Evolutionary conservation across 2,888 invertebrate species (phyloP).

Genomic region (Xestia ashworthii): DNA sequence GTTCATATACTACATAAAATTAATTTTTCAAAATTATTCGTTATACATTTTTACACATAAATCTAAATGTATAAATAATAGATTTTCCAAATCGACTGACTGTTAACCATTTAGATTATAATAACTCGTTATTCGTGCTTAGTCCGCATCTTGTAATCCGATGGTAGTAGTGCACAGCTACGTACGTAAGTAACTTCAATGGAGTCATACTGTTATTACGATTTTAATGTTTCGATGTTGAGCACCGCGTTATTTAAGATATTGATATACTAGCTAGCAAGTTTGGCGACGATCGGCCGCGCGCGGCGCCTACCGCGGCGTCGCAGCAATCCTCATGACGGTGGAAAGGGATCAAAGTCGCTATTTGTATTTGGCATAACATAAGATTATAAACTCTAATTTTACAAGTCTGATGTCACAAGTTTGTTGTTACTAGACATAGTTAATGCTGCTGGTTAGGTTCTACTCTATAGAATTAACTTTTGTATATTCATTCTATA

Average conservation of each 20-base stretch:
- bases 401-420: constrained; percentile 78
- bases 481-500: constrained; percentile 86
- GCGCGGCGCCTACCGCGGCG: constrained; percentile 58
- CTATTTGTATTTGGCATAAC: constrained; percentile 66
- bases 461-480: constrained; percentile 76
- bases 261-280: constrained; percentile 30
- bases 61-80: constrained; percentile 61
- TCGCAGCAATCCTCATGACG: constrained; percentile 61
- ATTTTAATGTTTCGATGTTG: constrained; percentile 73
- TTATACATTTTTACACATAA: constrained; percentile 62
- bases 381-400: constrained; percentile 70
- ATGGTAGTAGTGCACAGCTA: constrained; percentile 61
- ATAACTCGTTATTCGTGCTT: constrained; percentile 64
- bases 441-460: constrained; percentile 65
- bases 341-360: constrained; percentile 73
- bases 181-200: constrained; percentile 49
- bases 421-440: constrained; percentile 70
- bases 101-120: constrained; percentile 68
- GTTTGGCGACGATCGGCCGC: constrained; percentile 59
- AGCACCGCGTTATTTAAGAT: constrained; percentile 66
- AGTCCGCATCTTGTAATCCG: constrained; percentile 59
- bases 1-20: constrained; percentile 37
- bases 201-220: constrained; percentile 58
- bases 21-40: constrained; percentile 56
- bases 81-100: constrained; percentile 70